Evolutionary conservation across 2,888 invertebrate genomes (phyloP), one percentile per base, ranked within the genome.

Genomic region (Dryadula phaetusa): DNA sequence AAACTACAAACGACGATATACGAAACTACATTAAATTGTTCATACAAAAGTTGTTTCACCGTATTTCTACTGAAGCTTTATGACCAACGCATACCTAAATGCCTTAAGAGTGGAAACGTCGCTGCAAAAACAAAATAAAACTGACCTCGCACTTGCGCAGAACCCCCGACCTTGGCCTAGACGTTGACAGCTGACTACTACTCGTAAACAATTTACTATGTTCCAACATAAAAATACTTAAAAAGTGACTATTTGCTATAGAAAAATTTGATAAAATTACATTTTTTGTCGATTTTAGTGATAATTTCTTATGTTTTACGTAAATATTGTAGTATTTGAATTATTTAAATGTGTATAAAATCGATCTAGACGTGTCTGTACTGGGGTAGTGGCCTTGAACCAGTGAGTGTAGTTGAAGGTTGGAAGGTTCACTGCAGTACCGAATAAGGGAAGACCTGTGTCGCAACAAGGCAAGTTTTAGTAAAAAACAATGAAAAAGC

Each of bases 141-240:
- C 20, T 68, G 67, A 61, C 67, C 66, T 63, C 63, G 49, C 58
- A 63, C 69, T 46, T 66, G 69, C 69, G 69, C 69, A 52, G 56
- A 52, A 58, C 42, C 16, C 46, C 10, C 40, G 52, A 61, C 62
- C 63, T 72, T 67, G 66, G 66, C 61, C 63, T 46, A 62, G 63
- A 64, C 58, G 52, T 32, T 66, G 64, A 64, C 70, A 64, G 61
- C 34, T 56, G 46, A 46, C 44, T 56, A 61, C 37, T 40, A 22
- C 47, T 52, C 52, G 69, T 69, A 69, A 69, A 69, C 69, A 69
- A 62, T 62, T 49, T 56, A 37, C 40, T 32, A 40, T 42, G 18
- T 28, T 58, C 28, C 22, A 14, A 20, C 18, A 25, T 18, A n/a
- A 56, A 40, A 10, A n/a, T 18, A 40, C 12, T 54, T 22, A 6